Conservation (phyloP, 2,113 vertebrate genomes). For the Choloepus hoffmanni region DNA sequence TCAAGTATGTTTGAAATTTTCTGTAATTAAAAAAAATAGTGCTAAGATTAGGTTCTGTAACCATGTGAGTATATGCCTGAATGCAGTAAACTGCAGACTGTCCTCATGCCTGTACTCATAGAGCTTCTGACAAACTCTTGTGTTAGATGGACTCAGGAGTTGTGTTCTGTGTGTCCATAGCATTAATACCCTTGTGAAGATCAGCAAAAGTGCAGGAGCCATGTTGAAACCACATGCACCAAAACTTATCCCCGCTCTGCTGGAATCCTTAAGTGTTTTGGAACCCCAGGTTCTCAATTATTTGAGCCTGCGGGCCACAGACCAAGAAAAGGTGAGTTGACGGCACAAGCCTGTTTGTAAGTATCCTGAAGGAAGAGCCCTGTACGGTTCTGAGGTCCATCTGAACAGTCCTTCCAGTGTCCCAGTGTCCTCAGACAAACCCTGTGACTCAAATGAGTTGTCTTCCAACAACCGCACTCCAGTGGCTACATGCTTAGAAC, state of each 20-base stretch:
- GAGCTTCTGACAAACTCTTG: neutral
- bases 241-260: conserved; percentile 94
- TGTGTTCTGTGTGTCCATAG: conserved; percentile 83
- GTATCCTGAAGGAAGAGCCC: neutral
- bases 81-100: neutral
- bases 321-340: conserved; percentile 96
- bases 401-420: neutral
- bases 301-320: conserved; percentile 96
- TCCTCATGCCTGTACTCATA: neutral
- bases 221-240: conserved; percentile 96
- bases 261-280: conserved; percentile 96
- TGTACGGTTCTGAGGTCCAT: neutral
- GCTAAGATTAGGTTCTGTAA: neutral
- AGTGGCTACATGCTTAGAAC: neutral
- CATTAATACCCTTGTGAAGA: conserved; percentile 98
- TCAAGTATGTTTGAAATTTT: conserved; percentile 5
- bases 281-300: conserved; percentile 99
- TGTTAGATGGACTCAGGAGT: neutral
- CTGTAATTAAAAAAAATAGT: neutral
- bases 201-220: conserved; percentile 96
- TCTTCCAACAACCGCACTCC: neutral
- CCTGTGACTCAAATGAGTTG: neutral
- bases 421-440: neutral
- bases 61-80: neutral
- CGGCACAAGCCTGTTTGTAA: neutral